Evolutionary conservation across 2,113 vertebrate genomes (phyloP).

Genomic region (Lagopus leucura): DNA sequence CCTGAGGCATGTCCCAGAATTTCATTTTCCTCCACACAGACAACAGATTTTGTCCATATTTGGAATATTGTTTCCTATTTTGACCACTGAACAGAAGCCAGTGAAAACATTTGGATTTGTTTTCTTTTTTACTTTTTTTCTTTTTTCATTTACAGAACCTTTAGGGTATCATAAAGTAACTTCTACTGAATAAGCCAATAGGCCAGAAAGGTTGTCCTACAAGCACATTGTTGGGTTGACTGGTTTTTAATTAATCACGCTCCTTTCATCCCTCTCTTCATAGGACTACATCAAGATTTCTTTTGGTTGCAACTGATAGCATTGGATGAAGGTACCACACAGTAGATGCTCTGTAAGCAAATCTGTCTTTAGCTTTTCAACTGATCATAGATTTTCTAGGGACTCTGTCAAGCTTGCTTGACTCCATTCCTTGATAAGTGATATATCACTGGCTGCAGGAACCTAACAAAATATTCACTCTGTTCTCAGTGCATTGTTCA

Average conservation of each 20-base stretch:
- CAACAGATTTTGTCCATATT: background rate
- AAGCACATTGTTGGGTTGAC: background rate
- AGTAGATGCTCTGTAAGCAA: conserved; percentile 6
- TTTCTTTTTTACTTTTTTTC: accelerated
- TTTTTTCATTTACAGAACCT: background rate
- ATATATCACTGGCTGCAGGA: conserved; percentile 23
- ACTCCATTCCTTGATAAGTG: conserved; percentile 29
- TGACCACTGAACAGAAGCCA: background rate
- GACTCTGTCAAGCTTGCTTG: conserved; percentile 36
- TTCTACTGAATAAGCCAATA: background rate
- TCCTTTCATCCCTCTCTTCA: background rate
- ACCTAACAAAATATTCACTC: conserved; percentile 5
- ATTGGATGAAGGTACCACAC: background rate
- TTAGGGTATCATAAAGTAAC: background rate
- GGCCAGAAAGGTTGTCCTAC: background rate
- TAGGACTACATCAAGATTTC: background rate
- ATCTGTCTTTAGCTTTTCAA: conserved; percentile 26
- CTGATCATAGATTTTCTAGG: conserved; percentile 25
- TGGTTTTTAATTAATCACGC: background rate
- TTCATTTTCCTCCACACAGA: background rate
- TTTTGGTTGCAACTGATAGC: conserved; percentile 12
- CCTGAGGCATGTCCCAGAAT: background rate
- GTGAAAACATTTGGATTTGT: background rate
- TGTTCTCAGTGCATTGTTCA: conserved; percentile 59
- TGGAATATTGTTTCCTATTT: background rate